phyloP scores from a whole-genome alignment of 2,113 vertebrate species.

The Seriola quinqueradiata region DNA sequence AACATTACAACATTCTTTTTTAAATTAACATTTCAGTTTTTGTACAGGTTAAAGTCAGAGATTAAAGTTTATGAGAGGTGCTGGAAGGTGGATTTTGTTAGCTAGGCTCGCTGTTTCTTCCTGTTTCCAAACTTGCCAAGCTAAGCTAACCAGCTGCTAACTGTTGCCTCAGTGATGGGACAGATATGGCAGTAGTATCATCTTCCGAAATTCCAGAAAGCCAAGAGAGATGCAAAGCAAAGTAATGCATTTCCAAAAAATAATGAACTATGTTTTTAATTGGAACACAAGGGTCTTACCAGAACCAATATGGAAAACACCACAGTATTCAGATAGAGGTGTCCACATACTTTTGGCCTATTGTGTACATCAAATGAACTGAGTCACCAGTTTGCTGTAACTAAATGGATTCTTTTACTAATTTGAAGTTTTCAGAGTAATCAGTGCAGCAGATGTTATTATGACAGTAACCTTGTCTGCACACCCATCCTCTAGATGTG shows the following conservation, averaged over 20 bases:
- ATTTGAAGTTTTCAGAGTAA: conserved; percentile 29
- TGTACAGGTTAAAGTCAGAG: not conserved
- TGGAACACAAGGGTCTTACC: too few species aligned
- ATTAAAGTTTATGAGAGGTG: too few species aligned
- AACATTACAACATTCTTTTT: not conserved
- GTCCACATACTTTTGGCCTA: not conserved
- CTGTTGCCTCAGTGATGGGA: not conserved
- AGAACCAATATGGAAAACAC: not conserved
- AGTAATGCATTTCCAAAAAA: not conserved
- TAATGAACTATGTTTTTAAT: not conserved
- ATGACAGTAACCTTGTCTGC: conserved; percentile 58
- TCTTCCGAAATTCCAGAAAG: not conserved
- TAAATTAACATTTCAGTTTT: not conserved
- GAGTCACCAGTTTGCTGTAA: not conserved
- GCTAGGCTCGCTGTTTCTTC: not conserved
- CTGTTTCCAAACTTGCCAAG: not conserved
- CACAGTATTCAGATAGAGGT: not conserved
- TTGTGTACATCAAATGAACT: not conserved
- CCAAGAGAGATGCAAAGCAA: not conserved
- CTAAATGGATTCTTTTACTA: conserved; percentile 22
- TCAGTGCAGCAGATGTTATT: conserved; percentile 43
- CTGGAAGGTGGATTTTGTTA: not conserved
- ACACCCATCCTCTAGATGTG: conserved; percentile 44
- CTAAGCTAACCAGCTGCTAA: not conserved
- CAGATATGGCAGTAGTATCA: not conserved